Conservation (phyloP, 1,140 invertebrate species). For the Leptopilina boulardi region DNA sequence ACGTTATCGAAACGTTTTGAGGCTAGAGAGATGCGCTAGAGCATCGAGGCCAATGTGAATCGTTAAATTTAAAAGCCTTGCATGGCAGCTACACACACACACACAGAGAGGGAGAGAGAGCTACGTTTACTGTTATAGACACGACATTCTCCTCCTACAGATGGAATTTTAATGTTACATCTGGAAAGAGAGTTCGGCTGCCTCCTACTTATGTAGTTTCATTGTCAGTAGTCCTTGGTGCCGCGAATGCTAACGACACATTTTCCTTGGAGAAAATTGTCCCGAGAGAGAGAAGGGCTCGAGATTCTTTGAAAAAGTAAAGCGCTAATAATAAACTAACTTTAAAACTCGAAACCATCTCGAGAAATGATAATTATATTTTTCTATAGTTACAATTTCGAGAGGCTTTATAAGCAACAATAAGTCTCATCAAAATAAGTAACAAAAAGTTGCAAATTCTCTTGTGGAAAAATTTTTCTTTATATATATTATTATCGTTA, state of each 20-base stretch:
- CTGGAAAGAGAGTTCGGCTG: not conserved
- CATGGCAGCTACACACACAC: not conserved
- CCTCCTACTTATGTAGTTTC: slow-evolving; percentile 15
- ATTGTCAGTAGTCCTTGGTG: slow-evolving; percentile 12
- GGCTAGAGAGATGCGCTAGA: not conserved
- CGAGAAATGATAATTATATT: not conserved
- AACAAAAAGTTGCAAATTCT: too few relatives aligned
- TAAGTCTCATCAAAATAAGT: too few relatives aligned
- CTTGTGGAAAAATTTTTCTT: too few relatives aligned
- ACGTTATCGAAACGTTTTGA: slow-evolving; percentile 30
- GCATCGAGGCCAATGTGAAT: slow-evolving; percentile 38
- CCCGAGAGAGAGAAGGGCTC: not conserved
- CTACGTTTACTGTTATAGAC: slow-evolving; percentile 24
- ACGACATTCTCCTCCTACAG: slow-evolving; percentile 1
- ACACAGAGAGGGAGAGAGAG: too few relatives aligned
- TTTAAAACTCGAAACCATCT: not conserved
- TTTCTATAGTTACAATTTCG: too few relatives aligned
- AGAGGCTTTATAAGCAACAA: too few relatives aligned
- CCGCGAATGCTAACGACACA: slow-evolving; percentile 25
- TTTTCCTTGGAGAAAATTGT: not conserved
- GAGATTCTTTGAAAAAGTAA: not conserved
- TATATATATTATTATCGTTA: too few relatives aligned
- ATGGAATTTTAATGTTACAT: slow-evolving; percentile 32
- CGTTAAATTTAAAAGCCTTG: slow-evolving; percentile 45
- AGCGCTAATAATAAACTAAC: not conserved